Evolutionary conservation across 2,113 vertebrate genomes (phyloP), one percentile per base, ranked within the genome.

Genomic region (Gallinago jamesoni): DNA sequence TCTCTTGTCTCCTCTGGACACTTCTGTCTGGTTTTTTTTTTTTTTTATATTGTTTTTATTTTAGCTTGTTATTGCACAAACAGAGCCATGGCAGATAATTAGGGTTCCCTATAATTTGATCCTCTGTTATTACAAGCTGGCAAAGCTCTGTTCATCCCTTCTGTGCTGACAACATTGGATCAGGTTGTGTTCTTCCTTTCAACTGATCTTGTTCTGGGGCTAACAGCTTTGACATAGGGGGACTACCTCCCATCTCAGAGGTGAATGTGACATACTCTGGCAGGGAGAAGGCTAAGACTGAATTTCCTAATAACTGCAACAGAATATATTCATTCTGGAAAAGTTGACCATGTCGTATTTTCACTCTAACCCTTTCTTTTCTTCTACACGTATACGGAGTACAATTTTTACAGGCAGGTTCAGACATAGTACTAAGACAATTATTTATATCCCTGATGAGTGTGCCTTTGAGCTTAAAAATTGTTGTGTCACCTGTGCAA

Each of bases 391-490:
- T 63, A 68, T 89, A 37, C 28, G 0, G 4, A 62, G 9, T 13
- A 25, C 2, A 72, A 3, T 35, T 93, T 93, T 94, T 90, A 57
- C 48, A 92, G 23, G 45, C 53, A 81, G 8, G 28, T 66, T 92
- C 70, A 66, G 75, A 48, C 12, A 9, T 9, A 47, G 12, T 23
- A 59, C 31, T 76, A 69, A 76, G 41, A 33, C 37, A 93, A 76
- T 64, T 90, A 35, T 75, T 96, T 84, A 14, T 72, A 67, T 63
- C 74, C 21, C 30, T 68, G 27, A 33, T 27, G 60, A 74, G 18
- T 22, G n/a, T 66, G 23, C 30, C 21, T 86, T 90, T 93, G 68
- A 92, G 64, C 73, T 87, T 48, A 75, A 92, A 86, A 93, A 77
- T 67, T 73, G 8, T 31, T 81, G 70, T 89, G 84, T 73, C 57